Percentiles rank a stretch among this genome's conserved stretches.
These are phyloP conservation scores for Drosophila ficusphila DNA, from an alignment of 1,140 invertebrate genomes.

Conservation along the genomic window DNA sequence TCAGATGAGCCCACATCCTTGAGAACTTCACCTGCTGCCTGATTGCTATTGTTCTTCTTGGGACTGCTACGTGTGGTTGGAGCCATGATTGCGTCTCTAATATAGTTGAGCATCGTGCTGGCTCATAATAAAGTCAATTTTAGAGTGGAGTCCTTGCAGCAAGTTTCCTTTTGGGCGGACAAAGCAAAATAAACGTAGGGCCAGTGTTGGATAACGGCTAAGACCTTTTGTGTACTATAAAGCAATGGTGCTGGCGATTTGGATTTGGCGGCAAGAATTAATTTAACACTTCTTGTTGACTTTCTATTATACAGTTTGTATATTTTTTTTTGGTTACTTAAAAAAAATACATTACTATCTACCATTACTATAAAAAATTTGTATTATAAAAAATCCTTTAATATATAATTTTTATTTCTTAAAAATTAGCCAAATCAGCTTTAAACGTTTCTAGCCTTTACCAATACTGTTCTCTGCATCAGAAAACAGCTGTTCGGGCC, in stretches of 20 bases:
- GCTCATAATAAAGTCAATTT: constrained; percentile 7
- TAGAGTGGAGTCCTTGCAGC: constrained; percentile 55
- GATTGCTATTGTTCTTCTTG: constrained; percentile 20
- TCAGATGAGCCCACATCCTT: constrained; percentile 18
- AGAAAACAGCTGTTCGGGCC: constrained; percentile 60
- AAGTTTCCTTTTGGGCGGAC: constrained; percentile 65
- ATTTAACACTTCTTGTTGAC: too few relatives aligned
- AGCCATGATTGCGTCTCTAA: constrained; percentile 74
- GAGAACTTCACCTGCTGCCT: constrained; percentile 7
- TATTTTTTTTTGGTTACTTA: too few relatives aligned
- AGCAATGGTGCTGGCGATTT: too few relatives aligned
- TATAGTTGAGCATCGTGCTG: constrained; percentile 66
- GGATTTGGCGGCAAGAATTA: too few relatives aligned
- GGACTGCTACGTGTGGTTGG: constrained; percentile 68
- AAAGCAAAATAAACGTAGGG: constrained; percentile 46
- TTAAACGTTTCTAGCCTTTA: background rate
- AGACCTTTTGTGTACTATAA: background rate
- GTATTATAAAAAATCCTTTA: background rate
- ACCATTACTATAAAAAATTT: background rate
- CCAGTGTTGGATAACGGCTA: constrained; percentile 19
- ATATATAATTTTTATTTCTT: background rate
- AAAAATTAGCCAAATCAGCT: background rate
- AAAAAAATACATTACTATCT: too few relatives aligned
- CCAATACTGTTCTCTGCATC: constrained; percentile 7
- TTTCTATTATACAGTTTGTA: too few relatives aligned